A percentile compares a stretch with the other conserved stretches of the same genome.
phyloP scores from a whole-genome alignment of 2,113 vertebrate species.

The Glaucomys volans region DNA sequence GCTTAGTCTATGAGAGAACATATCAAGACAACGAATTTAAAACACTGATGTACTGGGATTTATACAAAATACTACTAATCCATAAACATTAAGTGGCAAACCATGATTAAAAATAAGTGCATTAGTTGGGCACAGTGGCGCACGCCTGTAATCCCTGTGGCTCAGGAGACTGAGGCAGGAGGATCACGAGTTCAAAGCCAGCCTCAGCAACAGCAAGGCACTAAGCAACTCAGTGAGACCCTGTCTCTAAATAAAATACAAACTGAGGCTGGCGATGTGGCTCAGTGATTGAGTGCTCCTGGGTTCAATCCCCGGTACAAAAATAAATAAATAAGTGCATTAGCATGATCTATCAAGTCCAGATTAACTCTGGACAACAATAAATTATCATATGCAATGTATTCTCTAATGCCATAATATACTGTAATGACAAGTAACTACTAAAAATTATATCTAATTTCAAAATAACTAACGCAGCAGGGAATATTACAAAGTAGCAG shows the following conservation, averaged over 20 bases:
- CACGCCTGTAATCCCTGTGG: no score
- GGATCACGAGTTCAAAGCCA: no score
- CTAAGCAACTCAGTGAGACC: no score
- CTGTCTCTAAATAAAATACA: no score
- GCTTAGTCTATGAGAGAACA: no score
- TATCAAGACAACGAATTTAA: not conserved
- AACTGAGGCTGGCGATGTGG: no score
- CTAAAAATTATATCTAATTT: constrained; percentile 2
- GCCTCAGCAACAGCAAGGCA: no score
- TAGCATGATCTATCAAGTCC: not conserved
- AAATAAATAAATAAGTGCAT: not conserved
- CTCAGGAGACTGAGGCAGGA: no score
- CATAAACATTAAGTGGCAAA: not conserved
- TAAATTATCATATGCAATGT: not conserved
- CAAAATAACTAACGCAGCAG: not conserved
- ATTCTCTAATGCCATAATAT: not conserved
- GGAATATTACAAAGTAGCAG: not conserved
- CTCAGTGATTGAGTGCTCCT: no score
- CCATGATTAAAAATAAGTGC: not conserved
- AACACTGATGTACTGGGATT: not conserved
- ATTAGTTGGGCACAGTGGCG: no score
- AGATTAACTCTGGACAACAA: not conserved
- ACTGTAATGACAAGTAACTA: not conserved
- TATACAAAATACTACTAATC: not conserved
- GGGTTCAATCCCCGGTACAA: no score